A percentile compares a stretch with the other conserved stretches of the same genome.
Conservation (phyloP, 2,113 vertebrate genomes). For the Bufo bufo region DNA sequence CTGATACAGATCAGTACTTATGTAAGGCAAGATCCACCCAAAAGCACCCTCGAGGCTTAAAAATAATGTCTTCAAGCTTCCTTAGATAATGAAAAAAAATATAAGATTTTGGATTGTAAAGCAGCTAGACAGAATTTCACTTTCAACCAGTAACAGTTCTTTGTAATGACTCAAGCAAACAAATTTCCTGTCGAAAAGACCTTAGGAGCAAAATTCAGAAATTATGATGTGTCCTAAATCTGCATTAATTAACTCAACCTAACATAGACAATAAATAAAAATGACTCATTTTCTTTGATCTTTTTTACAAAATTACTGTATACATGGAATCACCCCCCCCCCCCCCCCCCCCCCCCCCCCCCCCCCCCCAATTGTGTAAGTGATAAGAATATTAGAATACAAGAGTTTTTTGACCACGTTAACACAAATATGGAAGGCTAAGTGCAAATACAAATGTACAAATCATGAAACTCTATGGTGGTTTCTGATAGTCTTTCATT, state of each 20-base stretch:
- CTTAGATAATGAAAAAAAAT: constrained; percentile 46
- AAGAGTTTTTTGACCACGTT: too few relatives aligned
- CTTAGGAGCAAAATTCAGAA: not conserved
- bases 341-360: too few relatives aligned
- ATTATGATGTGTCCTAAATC: not conserved
- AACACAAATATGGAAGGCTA: too few relatives aligned
- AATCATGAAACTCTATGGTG: too few relatives aligned
- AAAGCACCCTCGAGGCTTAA: constrained; percentile 24
- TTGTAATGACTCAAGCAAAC: constrained; percentile 9
- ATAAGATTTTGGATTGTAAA: constrained; percentile 41
- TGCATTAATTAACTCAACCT: not conserved
- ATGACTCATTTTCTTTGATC: not conserved
- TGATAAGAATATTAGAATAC: not conserved
- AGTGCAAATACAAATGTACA: too few relatives aligned
- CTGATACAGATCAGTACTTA: constrained; percentile 48
- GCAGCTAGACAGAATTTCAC: constrained; percentile 25
- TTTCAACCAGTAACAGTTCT: constrained; percentile 31
- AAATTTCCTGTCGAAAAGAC: not conserved
- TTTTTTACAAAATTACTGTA: not conserved
- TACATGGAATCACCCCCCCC: not conserved
- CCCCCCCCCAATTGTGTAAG: too few relatives aligned
- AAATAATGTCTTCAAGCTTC: constrained; percentile 38
- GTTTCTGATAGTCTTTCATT: too few relatives aligned
- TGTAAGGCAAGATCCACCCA: not conserved
- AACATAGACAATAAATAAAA: not conserved